Evolutionary conservation across 2,797 vertebrate genomes (phyloP), one percentile per base, ranked within the genome.

Genomic region (Hapalemur alaotrensis): DNA sequence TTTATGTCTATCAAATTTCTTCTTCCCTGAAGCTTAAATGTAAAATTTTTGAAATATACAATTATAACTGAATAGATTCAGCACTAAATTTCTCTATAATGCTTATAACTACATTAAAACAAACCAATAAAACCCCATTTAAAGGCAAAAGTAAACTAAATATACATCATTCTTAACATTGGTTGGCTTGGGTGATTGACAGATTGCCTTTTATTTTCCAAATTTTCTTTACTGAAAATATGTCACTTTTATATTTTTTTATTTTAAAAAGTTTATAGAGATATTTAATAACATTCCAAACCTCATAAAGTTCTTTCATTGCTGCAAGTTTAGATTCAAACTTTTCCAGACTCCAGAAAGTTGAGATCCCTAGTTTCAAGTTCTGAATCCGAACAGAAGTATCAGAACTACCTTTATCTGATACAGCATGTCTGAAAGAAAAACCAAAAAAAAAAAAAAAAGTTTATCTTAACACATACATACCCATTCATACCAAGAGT

Each of bases 241-340:
- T 5, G 3, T 78, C 9, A 10, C 46, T 73, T 73, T 46, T 92
- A 50, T n/a, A 23, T 35, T 50, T 46, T 76, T 75, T 82, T 61
- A 70, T 41, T 43, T 93, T 65, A 32, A 52, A 93, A 57, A 69
- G 54, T 32, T 67, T n/a, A 22, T 59, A 73, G 23, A 69, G 1
- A 0, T 10, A 0, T 10, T 91, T 86, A 89, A 20, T 61, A 96
- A 72, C 41, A 3, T 83, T 89, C 7, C 98, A 97, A 93, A 99
- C 99, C 99, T 99, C 99, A 85, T 99, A 99, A 4, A 99, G 98
- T 43, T 99, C 99, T 97, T 99, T 99, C 99, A 99, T 99, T 87
- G 98, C 98, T 65, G 98, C 99, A 92, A 99, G 98, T 96, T 99
- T 99, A 98, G 99, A 99, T 92, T 99, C 99, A 98, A 99, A 99